Conservation (phyloP, 2,797 vertebrate species). For the Loriculus beryllinus region DNA sequence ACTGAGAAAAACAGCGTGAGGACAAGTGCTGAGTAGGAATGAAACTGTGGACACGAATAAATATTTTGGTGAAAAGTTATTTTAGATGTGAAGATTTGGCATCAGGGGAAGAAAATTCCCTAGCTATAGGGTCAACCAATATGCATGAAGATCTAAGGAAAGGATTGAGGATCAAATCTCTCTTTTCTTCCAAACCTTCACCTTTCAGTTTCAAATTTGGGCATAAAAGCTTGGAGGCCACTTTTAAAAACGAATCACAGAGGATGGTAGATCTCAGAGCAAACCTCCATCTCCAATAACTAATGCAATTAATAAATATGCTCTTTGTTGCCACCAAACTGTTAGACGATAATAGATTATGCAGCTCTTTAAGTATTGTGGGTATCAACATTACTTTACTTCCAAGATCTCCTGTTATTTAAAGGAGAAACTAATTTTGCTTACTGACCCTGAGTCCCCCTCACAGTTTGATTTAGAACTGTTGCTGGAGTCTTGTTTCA, state of each 20-base stretch:
- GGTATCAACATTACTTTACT: neutral
- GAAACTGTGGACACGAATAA: neutral
- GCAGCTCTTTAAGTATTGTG: neutral
- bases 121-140: neutral
- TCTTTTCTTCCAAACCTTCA: neutral
- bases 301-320: neutral
- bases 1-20: neutral
- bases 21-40: neutral
- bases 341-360: neutral
- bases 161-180: neutral
- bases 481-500: neutral
- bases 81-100: neutral
- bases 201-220: neutral
- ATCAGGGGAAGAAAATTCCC: neutral
- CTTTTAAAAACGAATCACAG: neutral
- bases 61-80: neutral
- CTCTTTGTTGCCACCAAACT: neutral
- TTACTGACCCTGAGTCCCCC: neutral
- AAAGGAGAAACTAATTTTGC: neutral
- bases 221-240: neutral
- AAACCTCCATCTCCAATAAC: neutral
- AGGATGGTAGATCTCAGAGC: neutral
- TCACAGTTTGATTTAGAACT: neutral
- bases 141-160: neutral
- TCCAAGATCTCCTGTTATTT: neutral